These are phyloP conservation scores for Ptychochromis oligacanthus DNA, from an alignment of 2,113 vertebrate species.

Conservation along the genomic window DNA sequence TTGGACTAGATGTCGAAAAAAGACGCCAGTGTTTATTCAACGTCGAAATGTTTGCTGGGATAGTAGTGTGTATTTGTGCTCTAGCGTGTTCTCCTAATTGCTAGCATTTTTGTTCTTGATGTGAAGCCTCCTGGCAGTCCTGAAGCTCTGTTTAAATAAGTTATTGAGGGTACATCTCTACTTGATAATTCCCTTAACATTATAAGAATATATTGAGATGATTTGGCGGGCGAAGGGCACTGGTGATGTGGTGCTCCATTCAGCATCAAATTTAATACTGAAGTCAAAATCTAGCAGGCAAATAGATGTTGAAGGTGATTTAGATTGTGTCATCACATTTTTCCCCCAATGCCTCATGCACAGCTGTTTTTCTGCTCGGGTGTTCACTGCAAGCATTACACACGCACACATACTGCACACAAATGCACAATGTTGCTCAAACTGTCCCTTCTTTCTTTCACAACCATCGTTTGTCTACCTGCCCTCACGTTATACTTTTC, in stretches of 20 bases:
- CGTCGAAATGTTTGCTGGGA: no score
- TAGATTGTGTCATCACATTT: slow-evolving; percentile 52
- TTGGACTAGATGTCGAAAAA: no score
- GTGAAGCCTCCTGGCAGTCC: no score
- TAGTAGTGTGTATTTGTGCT: no score
- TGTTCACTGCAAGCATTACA: not conserved
- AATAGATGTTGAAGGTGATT: slow-evolving; percentile 23
- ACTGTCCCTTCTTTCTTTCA: slow-evolving; percentile 9
- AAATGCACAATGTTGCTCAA: not conserved
- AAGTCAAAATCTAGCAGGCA: not conserved
- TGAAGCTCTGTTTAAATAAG: no score
- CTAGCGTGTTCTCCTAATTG: no score
- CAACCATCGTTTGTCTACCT: slow-evolving; percentile 9
- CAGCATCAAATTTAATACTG: not conserved
- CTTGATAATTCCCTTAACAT: no score
- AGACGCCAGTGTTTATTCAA: no score
- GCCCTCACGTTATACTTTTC: not conserved
- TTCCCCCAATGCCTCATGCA: slow-evolving; percentile 36
- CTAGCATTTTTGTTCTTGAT: no score
- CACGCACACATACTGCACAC: not conserved
- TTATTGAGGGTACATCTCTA: no score
- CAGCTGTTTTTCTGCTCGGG: slow-evolving; percentile 39
- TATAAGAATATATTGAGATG: not conserved
- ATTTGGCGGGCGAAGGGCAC: not conserved
- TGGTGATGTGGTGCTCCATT: not conserved